Base-by-base conservation (phyloP, 2,113 vertebrate species). In the Misgurnus anguillicaudatus region DNA sequence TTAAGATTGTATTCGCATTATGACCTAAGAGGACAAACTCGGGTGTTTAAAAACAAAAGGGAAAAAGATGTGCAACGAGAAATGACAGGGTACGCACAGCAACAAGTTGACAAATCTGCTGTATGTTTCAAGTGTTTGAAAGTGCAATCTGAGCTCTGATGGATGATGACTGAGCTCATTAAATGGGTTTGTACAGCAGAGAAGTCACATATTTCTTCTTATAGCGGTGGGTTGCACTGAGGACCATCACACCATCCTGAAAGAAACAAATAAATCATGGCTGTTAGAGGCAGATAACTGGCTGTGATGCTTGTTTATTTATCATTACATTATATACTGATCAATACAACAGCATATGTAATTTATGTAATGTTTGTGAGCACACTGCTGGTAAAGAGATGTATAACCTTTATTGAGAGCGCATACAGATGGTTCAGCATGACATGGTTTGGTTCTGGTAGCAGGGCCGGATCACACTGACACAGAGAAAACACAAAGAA, bases 181-280 rank as follows among this genome's bases (percentile, higher is more conserved):
- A 93, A 63, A 94, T 94, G 2, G 93, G 93, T 85, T 94, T 94
- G 86, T 94, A 94, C 13, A 94, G 90, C 87, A 99, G 92, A 16
- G 97, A 98, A 19, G 97, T 99, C 83, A 99, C 97, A 0, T 99
- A 99, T 82, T 99, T 99, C 94, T 98, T 99, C 93, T 98, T 99
- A 90, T 98, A 99, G 80, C 97, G 91, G 85, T 99, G 97, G 0
- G 97, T 99, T 4, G 97, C 97, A 16, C 97, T 99, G 77, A 99
- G 94, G 80, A 99, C 97, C 97, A 99, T 98, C 69, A 99, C 96
- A 0, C 97, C 95, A 4, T 99, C 97, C 97, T 98, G 83, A 79
- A 64, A 69, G 57, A 66, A 64, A 77, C 31, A 16, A 36, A 14
- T 4, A 0, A 16, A 19, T 11, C 2, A 7, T 10, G 42, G 5